Percentiles rank a stretch among this genome's conserved stretches.
These are phyloP conservation scores for Jaculus jaculus DNA, from an alignment of 2,113 vertebrate genomes.

Conservation along the genomic window DNA sequence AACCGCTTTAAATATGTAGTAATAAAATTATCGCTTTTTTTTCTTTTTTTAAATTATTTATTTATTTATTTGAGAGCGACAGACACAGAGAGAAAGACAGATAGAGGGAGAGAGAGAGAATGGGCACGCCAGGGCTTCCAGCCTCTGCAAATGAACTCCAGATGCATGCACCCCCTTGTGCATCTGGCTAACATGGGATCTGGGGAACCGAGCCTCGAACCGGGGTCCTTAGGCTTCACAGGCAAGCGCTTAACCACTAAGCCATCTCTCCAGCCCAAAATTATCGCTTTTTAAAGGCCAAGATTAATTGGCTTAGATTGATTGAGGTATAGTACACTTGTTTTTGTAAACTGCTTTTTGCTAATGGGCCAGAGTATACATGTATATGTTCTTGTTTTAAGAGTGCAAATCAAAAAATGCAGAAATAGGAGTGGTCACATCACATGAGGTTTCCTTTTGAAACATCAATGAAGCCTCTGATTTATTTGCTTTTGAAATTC, in stretches of 20 bases:
- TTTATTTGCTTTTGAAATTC: conserved; percentile 39
- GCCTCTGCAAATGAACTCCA: no score
- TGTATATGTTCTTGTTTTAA: neutral
- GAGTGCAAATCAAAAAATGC: neutral
- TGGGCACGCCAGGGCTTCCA: no score
- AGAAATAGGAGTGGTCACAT: neutral
- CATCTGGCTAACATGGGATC: no score
- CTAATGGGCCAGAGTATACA: neutral
- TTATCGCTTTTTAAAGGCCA: conserved; percentile 5
- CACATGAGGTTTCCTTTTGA: neutral
- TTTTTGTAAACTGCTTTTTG: conserved; percentile 1
- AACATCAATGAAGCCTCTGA: neutral
- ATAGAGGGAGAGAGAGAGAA: no score
- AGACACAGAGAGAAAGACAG: no score
- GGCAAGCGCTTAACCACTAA: no score
- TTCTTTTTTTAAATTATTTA: no score
- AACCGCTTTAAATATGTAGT: neutral
- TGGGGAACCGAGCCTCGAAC: no score
- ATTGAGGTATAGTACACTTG: neutral
- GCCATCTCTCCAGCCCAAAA: no score
- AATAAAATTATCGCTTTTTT: neutral
- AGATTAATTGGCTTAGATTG: neutral
- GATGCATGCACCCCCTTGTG: no score
- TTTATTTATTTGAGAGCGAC: no score
- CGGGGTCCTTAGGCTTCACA: no score